Evolutionary conservation across 2,797 vertebrate genomes (phyloP).

Genomic region (Melanotaenia maccullochi): DNA sequence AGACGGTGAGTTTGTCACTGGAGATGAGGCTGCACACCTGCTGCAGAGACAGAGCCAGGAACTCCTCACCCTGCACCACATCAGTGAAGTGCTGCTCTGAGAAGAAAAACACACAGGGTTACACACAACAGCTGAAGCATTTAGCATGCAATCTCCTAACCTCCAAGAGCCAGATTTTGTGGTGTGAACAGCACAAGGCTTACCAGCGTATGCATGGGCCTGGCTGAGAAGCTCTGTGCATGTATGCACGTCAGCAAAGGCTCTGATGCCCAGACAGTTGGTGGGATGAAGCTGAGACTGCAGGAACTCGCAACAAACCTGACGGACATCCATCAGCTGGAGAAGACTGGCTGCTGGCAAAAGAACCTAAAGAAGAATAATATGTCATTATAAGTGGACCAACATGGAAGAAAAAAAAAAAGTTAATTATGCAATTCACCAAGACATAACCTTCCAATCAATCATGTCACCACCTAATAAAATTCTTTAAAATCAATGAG

Average conservation of each 20-base stretch:
- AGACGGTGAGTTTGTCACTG: slow-evolving; percentile 95
- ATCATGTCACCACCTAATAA: background rate
- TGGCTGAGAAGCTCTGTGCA: slow-evolving; percentile 92
- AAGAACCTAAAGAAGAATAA: slow-evolving; percentile 84
- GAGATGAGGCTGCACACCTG: slow-evolving; percentile 96
- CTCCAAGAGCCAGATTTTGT: background rate
- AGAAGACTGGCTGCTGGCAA: slow-evolving; percentile 93
- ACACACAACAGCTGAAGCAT: slow-evolving; percentile 9
- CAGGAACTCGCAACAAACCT: slow-evolving; percentile 96
- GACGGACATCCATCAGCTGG: slow-evolving; percentile 94
- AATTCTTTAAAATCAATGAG: background rate
- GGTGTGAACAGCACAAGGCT: slow-evolving; percentile 53
- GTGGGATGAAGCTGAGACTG: slow-evolving; percentile 94
- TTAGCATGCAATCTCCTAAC: background rate
- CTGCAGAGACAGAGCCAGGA: slow-evolving; percentile 92
- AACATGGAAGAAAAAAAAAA: background rate
- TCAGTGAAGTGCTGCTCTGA: slow-evolving; percentile 97
- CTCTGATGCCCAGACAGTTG: slow-evolving; percentile 95
- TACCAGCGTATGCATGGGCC: slow-evolving; percentile 93
- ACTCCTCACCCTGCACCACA: slow-evolving; percentile 96
- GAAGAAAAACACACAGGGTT: slow-evolving; percentile 34
- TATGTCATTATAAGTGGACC: background rate
- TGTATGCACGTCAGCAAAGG: slow-evolving; percentile 94
- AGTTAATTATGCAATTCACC: background rate
- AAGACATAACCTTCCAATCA: background rate